Base-by-base conservation (phyloP, 1,140 invertebrate species). In the Musca domestica region DNA sequence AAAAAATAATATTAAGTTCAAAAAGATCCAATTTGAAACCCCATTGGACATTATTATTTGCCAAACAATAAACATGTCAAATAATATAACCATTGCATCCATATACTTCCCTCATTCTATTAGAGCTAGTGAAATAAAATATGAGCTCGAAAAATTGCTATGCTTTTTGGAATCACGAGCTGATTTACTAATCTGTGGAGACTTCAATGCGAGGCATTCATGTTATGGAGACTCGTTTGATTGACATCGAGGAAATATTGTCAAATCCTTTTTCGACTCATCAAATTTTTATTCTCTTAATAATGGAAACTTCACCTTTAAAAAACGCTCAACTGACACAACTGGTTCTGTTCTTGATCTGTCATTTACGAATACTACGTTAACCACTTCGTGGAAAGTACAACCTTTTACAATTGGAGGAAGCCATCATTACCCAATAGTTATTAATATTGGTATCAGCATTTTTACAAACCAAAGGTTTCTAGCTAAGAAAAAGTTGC, bases 131-230 rank as follows among this genome's bases (percentile, higher is more conserved):
- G 27, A 30, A 30, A 9, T 30, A 9, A 30, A 30, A 30, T 30
- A 30, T 30, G 27, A 30, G 9, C 17, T 46, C 10, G 34, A 19
- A n/a, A 64, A 15, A 64, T 3, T 64, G 3, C 30, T 64, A 20
- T 20, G 7, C 17, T 61, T 46, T 48, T 17, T 64, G 9, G 46
- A 46, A 5, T 19, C 19, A 10, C 7, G 22, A 34, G 30, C n/a
- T 46, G 46, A 64, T 23, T 30, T 64, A 9, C 14, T 64, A 10
- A 27, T 64, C 3, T 34, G 27, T 17, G 63, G 63, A 46, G 63
- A 64, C 19, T 64, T 64, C 41, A 64, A 64, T 47, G 30, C 63
- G 6, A 17, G 63, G 4, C 19, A 14, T 9, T 46, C n/a, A 20
- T n/a, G n/a, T n/a, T n/a, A n/a, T n/a, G n/a, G n/a, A 34, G 27